Base-by-base conservation (phyloP, 2,113 vertebrate species). In the Silurus meridionalis region DNA sequence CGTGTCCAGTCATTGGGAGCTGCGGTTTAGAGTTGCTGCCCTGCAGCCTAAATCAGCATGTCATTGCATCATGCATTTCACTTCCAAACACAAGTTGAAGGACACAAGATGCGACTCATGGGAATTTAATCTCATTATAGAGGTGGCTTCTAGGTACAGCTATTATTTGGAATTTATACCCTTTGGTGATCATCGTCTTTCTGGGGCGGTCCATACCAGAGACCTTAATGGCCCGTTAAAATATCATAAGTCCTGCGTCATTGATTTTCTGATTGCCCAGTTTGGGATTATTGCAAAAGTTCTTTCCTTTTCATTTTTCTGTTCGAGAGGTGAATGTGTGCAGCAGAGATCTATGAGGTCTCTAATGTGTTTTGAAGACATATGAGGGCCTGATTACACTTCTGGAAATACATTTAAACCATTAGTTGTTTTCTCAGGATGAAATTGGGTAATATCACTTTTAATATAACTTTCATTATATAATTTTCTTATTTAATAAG, bases 91-190 rank as follows among this genome's bases (percentile, higher is more conserved):
- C 84, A 87, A 60, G 71, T 69, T 72, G 79, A 89, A 90, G 86
- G 86, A 80, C 86, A 82, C 48, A 58, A 85, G 72, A 88, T 61
- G 80, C 79, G 61, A 89, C 86, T 88, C 86, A 55, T 78, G 80
- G 84, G 48, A 80, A 58, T 87, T 86, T 88, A 88, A 90, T 90
- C 83, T 89, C 69, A 88, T 90, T 89, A 87, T 79, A 85, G 85
- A 71, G 52, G 69, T 78, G 80, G 61, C 55, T 80, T 79, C 80
- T 85, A 69, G 85, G 84, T 80, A 37, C 71, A 83, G 89, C 50
- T 72, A 55, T 83, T 89, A 83, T 85, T 89, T 86, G 75, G 66
- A 88, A 88, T 91, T 87, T 84, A 90, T 88, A 82, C 61, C 71
- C 81, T 25, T 63, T 84, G 67, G 84, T 53, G 55, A 83, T 88